Conservation (phyloP, 2,797 vertebrate species). For the Melanogrammus aeglefinus region DNA sequence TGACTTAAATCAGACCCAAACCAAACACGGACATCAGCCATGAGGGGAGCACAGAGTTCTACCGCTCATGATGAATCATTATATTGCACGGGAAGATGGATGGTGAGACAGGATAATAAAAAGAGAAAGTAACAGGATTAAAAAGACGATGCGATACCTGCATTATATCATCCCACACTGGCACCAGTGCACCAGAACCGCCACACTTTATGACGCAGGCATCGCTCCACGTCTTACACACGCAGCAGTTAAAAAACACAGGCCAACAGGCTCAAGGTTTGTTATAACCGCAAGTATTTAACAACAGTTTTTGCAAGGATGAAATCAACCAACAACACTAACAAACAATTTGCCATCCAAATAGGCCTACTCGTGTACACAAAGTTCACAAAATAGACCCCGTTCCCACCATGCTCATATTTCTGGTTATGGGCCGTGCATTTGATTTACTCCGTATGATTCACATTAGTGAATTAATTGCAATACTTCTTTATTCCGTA, state of each 20-base stretch:
- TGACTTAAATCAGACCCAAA: slow-evolving; percentile 39
- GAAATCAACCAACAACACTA: slow-evolving; percentile 46
- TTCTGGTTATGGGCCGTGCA: slow-evolving; percentile 28
- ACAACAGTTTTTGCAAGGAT: slow-evolving; percentile 55
- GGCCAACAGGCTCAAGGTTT: slow-evolving; percentile 53
- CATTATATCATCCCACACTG: not conserved
- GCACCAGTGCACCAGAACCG: not conserved
- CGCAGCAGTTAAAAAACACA: slow-evolving; percentile 55
- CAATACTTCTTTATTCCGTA: too few relatives aligned
- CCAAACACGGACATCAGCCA: slow-evolving; percentile 33
- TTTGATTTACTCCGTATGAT: not conserved
- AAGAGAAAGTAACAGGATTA: slow-evolving; percentile 13
- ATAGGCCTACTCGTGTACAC: slow-evolving; percentile 44
- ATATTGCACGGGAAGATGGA: slow-evolving; percentile 44
- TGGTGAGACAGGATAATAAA: slow-evolving; percentile 34
- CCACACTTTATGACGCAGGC: slow-evolving; percentile 33
- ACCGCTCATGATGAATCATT: slow-evolving; percentile 42
- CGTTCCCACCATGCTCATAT: slow-evolving; percentile 43
- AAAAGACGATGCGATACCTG: not conserved
- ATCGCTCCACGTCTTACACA: slow-evolving; percentile 38
- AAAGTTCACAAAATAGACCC: slow-evolving; percentile 51
- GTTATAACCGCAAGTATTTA: slow-evolving; percentile 62
- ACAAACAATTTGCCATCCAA: slow-evolving; percentile 57
- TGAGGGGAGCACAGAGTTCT: slow-evolving; percentile 24
- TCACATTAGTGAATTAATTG: slow-evolving; percentile 1